phyloP scores from a whole-genome alignment of 2,888 invertebrate genomes.

The Timema cristinae region DNA sequence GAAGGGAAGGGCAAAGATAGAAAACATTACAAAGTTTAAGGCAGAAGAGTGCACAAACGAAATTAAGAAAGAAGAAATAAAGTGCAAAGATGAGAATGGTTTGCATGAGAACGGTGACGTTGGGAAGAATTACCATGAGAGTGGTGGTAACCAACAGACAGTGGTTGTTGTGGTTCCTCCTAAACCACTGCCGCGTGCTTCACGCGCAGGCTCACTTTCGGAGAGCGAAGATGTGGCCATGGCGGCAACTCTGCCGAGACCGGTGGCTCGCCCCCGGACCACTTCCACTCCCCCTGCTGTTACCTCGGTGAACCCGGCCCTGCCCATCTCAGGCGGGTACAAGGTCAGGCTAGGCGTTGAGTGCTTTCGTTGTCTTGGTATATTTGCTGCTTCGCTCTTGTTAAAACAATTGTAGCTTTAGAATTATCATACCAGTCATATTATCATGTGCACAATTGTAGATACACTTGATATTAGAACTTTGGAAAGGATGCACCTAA shows the following conservation, averaged over 20 bases:
- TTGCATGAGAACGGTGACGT: slow-evolving; percentile 20
- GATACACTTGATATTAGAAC: too few relatives aligned
- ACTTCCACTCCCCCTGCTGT: slow-evolving; percentile 44
- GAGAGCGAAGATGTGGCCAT: slow-evolving; percentile 54
- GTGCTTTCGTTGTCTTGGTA: background rate
- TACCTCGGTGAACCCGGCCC: slow-evolving; percentile 55
- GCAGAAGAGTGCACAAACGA: slow-evolving; percentile 34
- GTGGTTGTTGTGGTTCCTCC: slow-evolving; percentile 50
- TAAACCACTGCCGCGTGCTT: slow-evolving; percentile 76
- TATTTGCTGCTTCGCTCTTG: background rate
- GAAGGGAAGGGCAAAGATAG: slow-evolving; percentile 20
- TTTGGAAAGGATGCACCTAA: too few relatives aligned
- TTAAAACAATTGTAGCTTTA: background rate
- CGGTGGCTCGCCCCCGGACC: slow-evolving; percentile 66
- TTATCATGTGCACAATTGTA: too few relatives aligned
- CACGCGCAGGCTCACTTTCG: slow-evolving; percentile 65
- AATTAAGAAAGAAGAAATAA: slow-evolving; percentile 25
- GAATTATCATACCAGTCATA: too few relatives aligned
- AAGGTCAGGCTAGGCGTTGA: slow-evolving; percentile 57
- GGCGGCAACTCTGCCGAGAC: slow-evolving; percentile 50
- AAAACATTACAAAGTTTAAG: slow-evolving; percentile 31
- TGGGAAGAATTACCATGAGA: slow-evolving; percentile 25
- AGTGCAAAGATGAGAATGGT: slow-evolving; percentile 31
- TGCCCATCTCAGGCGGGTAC: slow-evolving; percentile 58
- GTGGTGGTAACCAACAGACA: slow-evolving; percentile 28